Evolutionary conservation across 2,113 vertebrate genomes (phyloP).

Genomic region (Cervus canadensis): DNA sequence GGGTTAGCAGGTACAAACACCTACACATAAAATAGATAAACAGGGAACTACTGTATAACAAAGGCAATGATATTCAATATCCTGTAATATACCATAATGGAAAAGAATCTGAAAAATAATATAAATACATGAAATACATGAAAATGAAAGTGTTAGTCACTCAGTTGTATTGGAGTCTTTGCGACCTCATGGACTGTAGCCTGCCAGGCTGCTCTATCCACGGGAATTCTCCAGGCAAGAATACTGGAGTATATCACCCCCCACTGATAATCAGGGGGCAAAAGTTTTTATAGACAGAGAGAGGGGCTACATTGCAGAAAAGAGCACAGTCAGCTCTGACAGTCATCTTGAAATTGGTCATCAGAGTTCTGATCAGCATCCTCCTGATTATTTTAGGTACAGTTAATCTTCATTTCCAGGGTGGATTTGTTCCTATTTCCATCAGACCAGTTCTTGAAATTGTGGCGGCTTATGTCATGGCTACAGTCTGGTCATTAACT

Average conservation of each 20-base stretch:
- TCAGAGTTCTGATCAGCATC: not conserved
- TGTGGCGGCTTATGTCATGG: not conserved
- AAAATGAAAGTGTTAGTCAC: not conserved
- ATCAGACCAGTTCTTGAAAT: accelerated
- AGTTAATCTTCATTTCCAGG: not conserved
- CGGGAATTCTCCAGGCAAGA: not conserved
- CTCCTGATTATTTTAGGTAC: not conserved
- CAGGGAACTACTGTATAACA: not conserved
- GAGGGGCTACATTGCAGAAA: not conserved
- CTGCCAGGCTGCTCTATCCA: not conserved
- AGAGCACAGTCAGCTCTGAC: not conserved
- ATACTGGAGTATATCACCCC: not conserved
- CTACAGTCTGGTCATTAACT: not conserved
- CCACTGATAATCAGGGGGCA: not conserved
- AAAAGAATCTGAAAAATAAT: not conserved
- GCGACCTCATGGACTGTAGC: not conserved
- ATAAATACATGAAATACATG: not conserved
- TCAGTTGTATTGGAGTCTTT: not conserved
- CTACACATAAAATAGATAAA: not conserved
- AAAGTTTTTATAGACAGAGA: not conserved
- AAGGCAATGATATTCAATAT: not conserved
- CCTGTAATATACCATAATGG: not conserved
- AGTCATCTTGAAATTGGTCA: not conserved
- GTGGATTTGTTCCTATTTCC: not conserved
- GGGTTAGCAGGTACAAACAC: not conserved